Evolutionary conservation across 2,113 vertebrate genomes (phyloP).

Genomic region (Sinocyclocheilus anshuiensis): DNA sequence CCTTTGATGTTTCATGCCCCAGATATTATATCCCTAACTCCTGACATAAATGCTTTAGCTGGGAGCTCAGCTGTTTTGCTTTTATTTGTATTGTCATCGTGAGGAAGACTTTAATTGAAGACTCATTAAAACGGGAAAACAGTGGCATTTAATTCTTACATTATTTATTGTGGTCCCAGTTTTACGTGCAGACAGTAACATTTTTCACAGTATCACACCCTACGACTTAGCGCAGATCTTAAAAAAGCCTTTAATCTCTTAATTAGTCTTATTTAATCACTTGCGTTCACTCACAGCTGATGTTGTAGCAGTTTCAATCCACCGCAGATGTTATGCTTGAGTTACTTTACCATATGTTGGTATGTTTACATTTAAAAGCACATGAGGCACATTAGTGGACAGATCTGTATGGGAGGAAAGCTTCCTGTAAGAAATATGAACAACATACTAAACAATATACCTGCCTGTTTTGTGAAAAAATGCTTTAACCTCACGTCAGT

Average conservation of each 20-base stretch:
- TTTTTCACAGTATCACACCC: constrained; percentile 25
- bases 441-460: not conserved
- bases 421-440: constrained; percentile 35
- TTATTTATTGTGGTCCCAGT: not conserved
- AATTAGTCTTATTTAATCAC: constrained; percentile 57
- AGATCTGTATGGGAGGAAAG: constrained; percentile 58
- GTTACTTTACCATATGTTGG: constrained; percentile 58
- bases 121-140: constrained; percentile 20
- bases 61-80: constrained; percentile 6
- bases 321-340: constrained; percentile 61
- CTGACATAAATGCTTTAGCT: constrained; percentile 9
- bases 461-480: not conserved
- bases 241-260: constrained; percentile 53
- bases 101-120: constrained; percentile 8
- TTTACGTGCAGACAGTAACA: not conserved
- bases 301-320: constrained; percentile 52
- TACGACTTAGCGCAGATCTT: constrained; percentile 41
- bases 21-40: constrained; percentile 32
- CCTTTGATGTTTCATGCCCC: constrained; percentile 32
- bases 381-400: constrained; percentile 51
- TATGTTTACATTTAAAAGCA: constrained; percentile 47
- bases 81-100: constrained; percentile 9
- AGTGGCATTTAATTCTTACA: not conserved
- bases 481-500: not conserved
- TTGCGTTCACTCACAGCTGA: constrained; percentile 54